phyloP scores from a whole-genome alignment of 2,113 vertebrate species.

The Atlantisia rogersi region DNA sequence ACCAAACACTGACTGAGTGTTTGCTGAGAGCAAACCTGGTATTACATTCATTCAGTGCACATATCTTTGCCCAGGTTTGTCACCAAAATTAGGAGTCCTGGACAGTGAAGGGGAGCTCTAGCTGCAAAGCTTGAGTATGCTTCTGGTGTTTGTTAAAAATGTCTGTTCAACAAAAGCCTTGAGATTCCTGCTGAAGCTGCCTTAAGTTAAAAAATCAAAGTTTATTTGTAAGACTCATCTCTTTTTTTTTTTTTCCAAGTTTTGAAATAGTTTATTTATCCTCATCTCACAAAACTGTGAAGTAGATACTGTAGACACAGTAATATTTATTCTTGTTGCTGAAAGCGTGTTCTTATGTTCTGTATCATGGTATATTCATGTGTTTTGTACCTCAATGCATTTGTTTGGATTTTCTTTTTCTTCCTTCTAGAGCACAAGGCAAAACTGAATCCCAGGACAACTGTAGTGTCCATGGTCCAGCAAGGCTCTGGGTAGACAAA shows the following conservation, averaged over 20 bases:
- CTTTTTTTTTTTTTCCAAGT: constrained; percentile 9
- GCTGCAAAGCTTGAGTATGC: not conserved
- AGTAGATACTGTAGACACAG: constrained; percentile 19
- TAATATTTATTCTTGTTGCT: constrained; percentile 62
- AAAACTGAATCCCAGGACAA: constrained; percentile 62
- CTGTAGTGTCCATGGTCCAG: not conserved
- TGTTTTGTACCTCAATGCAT: constrained; percentile 46
- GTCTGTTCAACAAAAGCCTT: constrained; percentile 52
- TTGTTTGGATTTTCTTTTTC: not conserved
- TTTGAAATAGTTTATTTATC: constrained; percentile 43
- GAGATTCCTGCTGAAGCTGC: constrained; percentile 71
- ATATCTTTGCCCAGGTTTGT: not conserved
- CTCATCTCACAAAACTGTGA: constrained; percentile 61
- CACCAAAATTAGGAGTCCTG: not conserved
- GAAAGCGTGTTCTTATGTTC: constrained; percentile 50
- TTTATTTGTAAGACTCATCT: constrained; percentile 43
- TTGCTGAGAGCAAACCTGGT: not conserved
- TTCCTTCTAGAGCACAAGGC: constrained; percentile 48
- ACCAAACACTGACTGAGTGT: constrained; percentile 9
- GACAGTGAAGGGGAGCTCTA: not conserved
- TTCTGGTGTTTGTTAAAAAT: not conserved
- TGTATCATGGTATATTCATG: constrained; percentile 27
- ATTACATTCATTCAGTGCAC: not conserved
- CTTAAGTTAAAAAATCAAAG: constrained; percentile 71
- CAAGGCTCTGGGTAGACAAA: not conserved